Evolutionary conservation across 2,113 vertebrate species (phyloP).

Genomic region (Sylvietta virens): DNA sequence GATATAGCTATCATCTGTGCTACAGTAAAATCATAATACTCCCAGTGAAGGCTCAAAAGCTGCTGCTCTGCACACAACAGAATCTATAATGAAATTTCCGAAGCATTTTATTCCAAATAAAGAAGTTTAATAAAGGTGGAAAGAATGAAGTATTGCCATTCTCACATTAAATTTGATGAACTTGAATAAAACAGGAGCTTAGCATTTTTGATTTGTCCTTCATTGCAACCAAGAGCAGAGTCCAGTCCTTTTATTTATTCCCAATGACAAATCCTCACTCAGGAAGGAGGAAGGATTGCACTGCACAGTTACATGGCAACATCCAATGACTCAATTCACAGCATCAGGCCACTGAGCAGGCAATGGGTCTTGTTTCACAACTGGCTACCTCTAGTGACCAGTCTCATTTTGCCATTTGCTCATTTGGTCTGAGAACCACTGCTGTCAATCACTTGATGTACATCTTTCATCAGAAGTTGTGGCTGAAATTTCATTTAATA

Average conservation of each 20-base stretch:
- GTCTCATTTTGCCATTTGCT: neutral
- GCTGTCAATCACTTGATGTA: neutral
- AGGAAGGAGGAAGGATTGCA: neutral
- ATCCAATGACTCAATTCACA: neutral
- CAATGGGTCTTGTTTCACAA: neutral
- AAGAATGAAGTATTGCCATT: neutral
- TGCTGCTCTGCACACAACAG: neutral
- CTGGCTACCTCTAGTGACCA: neutral
- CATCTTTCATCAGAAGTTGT: neutral
- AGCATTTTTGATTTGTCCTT: neutral
- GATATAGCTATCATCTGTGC: neutral
- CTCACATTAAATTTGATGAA: neutral
- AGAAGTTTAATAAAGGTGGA: neutral
- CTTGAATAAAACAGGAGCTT: neutral
- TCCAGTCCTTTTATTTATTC: neutral
- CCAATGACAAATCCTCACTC: fast-evolving
- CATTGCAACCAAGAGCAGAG: neutral
- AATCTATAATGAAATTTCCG: neutral
- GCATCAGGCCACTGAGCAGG: neutral
- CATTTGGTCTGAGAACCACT: neutral
- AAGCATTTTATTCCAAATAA: neutral
- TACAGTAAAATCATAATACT: neutral
- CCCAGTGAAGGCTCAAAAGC: neutral
- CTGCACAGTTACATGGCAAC: neutral
- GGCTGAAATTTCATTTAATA: neutral